Conservation (phyloP, 2,888 invertebrate species). For the Luffia ferchaultella region DNA sequence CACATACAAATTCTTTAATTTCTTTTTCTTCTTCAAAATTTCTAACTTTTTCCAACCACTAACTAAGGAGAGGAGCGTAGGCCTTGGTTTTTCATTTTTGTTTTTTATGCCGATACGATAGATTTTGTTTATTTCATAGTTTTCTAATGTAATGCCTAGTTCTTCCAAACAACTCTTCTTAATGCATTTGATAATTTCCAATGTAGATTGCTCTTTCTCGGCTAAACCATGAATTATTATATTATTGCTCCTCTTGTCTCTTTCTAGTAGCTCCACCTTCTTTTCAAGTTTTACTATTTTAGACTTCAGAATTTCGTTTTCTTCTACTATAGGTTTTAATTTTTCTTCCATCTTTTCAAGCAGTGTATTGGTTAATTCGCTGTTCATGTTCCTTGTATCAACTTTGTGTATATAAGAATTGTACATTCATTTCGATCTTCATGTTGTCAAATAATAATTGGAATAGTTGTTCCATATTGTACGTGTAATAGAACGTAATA, state of each 20-base stretch:
- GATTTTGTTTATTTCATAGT: not conserved
- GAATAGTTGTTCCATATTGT: conserved; percentile 8
- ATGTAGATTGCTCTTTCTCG: not conserved
- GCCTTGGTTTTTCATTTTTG: too few species aligned
- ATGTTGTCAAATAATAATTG: conserved; percentile 4
- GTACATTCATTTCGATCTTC: conserved; percentile 10
- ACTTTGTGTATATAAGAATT: too few species aligned
- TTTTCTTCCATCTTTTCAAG: conserved; percentile 11
- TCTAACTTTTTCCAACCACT: too few species aligned
- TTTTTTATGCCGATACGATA: too few species aligned
- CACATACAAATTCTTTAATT: too few species aligned
- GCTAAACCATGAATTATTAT: not conserved
- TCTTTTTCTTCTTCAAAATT: too few species aligned
- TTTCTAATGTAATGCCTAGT: not conserved
- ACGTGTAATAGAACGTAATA: not conserved
- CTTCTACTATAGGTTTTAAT: conserved; percentile 9
- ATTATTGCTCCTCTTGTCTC: conserved; percentile 4
- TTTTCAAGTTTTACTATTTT: conserved; percentile 8
- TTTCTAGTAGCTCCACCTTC: not conserved
- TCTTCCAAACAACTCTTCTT: not conserved
- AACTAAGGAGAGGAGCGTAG: too few species aligned
- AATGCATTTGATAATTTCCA: not conserved
- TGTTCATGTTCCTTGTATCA: too few species aligned
- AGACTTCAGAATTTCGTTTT: conserved; percentile 10
- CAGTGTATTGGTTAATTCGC: conserved; percentile 9